These are phyloP conservation scores for Noctuana brunneofusca DNA, from an alignment of 2,888 invertebrate species.

Conservation along the genomic window DNA sequence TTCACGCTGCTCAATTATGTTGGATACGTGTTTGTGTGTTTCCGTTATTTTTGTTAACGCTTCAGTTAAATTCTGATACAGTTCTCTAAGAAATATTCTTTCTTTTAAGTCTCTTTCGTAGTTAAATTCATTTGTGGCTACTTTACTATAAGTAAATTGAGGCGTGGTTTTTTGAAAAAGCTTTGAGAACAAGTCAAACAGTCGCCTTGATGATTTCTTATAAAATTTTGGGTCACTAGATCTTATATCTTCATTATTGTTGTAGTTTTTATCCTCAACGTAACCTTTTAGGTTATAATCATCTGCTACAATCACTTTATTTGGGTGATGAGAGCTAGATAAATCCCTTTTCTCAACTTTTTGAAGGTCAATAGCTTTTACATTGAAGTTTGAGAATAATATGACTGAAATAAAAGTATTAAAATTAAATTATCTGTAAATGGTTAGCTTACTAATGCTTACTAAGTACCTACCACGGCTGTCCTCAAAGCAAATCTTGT, in stretches of 20 bases:
- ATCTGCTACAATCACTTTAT: background rate
- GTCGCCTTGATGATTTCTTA: slow-evolving; percentile 3
- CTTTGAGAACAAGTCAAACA: slow-evolving; percentile 31
- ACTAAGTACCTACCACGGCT: no score
- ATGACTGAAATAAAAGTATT: background rate
- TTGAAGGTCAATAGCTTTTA: background rate
- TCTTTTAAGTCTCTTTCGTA: slow-evolving; percentile 32
- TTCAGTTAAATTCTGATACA: slow-evolving; percentile 36
- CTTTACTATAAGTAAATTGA: background rate
- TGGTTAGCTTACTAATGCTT: no score
- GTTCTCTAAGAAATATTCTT: slow-evolving; percentile 26
- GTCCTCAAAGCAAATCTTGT: no score
- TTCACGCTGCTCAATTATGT: slow-evolving; percentile 16
- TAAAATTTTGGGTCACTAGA: background rate
- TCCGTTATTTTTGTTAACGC: slow-evolving; percentile 29
- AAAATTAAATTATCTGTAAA: background rate
- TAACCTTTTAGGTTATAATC: background rate
- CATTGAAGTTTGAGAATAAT: background rate
- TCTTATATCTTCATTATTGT: background rate
- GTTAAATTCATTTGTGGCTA: background rate
- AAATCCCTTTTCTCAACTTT: background rate
- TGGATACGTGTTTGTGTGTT: slow-evolving; percentile 21
- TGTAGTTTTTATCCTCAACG: background rate
- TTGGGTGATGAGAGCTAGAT: background rate
- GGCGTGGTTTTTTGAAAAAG: background rate